phyloP scores from a whole-genome alignment of 2,888 invertebrate species.

The Plebejus anna region DNA sequence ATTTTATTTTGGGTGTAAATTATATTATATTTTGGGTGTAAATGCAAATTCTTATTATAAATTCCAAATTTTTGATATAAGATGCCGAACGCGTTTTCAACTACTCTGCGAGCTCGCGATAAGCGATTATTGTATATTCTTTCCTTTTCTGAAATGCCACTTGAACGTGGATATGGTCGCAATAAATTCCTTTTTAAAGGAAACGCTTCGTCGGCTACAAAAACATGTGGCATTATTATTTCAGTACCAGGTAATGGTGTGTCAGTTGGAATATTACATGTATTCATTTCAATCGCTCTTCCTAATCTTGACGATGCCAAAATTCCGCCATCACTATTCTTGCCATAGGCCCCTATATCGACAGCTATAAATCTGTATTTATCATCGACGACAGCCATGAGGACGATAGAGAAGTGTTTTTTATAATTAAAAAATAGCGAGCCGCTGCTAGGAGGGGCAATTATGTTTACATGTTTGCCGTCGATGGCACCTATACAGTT shows the following conservation, averaged over 20 bases:
- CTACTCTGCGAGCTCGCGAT: constrained; percentile 35
- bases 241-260: constrained; percentile 31
- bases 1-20: too few relatives aligned
- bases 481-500: constrained; percentile 39
- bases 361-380: constrained; percentile 36
- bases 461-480: constrained; percentile 39
- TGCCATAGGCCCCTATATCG: constrained; percentile 36
- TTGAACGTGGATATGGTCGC: constrained; percentile 33
- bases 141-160: constrained; percentile 32
- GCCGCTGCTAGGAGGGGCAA: constrained; percentile 35
- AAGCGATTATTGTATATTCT: constrained; percentile 35
- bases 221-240: constrained; percentile 34
- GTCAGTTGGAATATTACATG: constrained; percentile 24
- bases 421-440: constrained; percentile 38
- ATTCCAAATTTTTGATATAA: constrained; percentile 37
- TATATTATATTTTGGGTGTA: constrained; percentile 28
- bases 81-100: constrained; percentile 39
- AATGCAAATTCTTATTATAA: constrained; percentile 29
- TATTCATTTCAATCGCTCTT: constrained; percentile 18
- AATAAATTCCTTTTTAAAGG: constrained; percentile 35
- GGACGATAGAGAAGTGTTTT: constrained; percentile 36
- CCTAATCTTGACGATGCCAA: constrained; percentile 31
- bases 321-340: constrained; percentile 36
- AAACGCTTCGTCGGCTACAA: constrained; percentile 37
- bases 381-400: constrained; percentile 37